Conservation (phyloP, 2,888 invertebrate species). For the Calliopum simillimum region DNA sequence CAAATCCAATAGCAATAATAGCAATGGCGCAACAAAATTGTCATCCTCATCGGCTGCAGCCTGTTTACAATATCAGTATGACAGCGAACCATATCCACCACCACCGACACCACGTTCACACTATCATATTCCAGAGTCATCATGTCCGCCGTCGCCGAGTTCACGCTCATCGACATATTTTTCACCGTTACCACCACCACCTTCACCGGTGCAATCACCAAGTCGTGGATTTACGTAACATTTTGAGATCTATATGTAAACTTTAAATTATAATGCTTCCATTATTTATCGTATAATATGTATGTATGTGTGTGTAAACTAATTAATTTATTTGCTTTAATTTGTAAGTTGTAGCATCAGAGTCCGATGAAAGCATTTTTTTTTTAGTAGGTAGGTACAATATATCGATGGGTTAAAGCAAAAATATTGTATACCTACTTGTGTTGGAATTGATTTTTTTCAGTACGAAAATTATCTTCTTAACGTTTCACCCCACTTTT, state of each 20-base stretch:
- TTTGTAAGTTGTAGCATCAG: not conserved
- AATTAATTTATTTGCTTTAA: slow-evolving; percentile 3
- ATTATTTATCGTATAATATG: not conserved
- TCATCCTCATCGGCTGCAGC: slow-evolving; percentile 60
- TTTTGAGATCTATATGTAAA: slow-evolving; percentile 65
- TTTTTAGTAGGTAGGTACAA: too few relatives aligned
- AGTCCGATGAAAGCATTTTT: not conserved
- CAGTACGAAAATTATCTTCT: too few relatives aligned
- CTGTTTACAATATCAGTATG: slow-evolving; percentile 71
- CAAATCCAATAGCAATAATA: slow-evolving; percentile 68
- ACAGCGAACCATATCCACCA: slow-evolving; percentile 79
- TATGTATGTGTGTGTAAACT: not conserved
- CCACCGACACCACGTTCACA: slow-evolving; percentile 82
- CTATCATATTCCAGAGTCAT: slow-evolving; percentile 75
- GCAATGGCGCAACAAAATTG: slow-evolving; percentile 61
- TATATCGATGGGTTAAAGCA: too few relatives aligned
- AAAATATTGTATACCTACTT: too few relatives aligned
- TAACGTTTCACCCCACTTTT: too few relatives aligned
- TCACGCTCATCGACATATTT: slow-evolving; percentile 84
- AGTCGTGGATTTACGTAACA: slow-evolving; percentile 69
- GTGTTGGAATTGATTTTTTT: too few relatives aligned
- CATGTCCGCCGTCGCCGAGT: slow-evolving; percentile 76
- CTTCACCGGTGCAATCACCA: slow-evolving; percentile 80
- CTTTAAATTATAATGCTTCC: slow-evolving; percentile 20
- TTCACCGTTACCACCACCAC: slow-evolving; percentile 86